Percentiles rank a stretch among this genome's conserved stretches.
Evolutionary conservation across 2,888 invertebrate species (phyloP).

Genomic region (Aphidius colemani): DNA sequence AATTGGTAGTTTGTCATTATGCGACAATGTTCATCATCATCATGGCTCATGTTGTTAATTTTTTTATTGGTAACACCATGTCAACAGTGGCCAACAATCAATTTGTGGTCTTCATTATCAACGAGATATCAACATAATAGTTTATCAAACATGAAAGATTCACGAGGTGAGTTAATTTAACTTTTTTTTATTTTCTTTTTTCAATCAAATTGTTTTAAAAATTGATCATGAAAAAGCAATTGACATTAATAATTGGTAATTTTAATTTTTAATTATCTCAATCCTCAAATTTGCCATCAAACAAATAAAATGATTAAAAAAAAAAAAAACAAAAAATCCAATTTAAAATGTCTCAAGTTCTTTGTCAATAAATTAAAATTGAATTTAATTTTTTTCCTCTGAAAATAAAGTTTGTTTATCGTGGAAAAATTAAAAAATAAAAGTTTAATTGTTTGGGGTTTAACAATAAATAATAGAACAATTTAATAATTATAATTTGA

Average conservation of each 20-base stretch:
- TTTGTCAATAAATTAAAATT: no score
- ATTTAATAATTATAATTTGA: no score
- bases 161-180: slow-evolving; percentile 19
- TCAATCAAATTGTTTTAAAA: not conserved
- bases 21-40: slow-evolving; percentile 20
- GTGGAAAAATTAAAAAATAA: no score
- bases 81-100: slow-evolving; percentile 41
- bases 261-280: not conserved
- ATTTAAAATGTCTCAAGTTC: not conserved
- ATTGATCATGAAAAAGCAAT: not conserved
- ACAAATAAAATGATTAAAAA: not conserved
- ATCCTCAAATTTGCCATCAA: not conserved
- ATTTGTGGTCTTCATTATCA: slow-evolving; percentile 33
- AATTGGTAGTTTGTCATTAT: slow-evolving; percentile 14
- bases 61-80: slow-evolving; percentile 35
- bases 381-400: no score
- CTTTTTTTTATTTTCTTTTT: not conserved
- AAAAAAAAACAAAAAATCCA: not conserved
- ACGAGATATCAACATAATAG: slow-evolving; percentile 17
- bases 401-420: no score
- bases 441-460: no score
- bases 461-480: no score
- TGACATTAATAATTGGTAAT: not conserved
- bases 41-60: slow-evolving; percentile 29
- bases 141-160: slow-evolving; percentile 6